Evolutionary conservation across 2,797 vertebrate species (phyloP).

Genomic region (Rhabdophis nuchalis): DNA sequence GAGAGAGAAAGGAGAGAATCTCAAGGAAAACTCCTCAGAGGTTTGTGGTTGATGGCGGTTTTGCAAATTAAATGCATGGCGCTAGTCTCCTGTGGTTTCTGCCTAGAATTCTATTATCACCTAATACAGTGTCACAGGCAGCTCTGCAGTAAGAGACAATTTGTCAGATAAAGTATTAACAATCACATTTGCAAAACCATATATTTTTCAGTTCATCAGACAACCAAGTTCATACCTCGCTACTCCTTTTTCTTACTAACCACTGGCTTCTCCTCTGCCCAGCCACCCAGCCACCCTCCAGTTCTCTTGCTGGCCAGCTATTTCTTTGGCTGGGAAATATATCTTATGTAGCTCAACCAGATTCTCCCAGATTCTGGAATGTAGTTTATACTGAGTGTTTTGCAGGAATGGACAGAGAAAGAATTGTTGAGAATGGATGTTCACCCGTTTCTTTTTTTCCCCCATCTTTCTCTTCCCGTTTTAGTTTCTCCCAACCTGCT

Average conservation of each 20-base stretch:
- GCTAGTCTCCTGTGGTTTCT: constrained; percentile 49
- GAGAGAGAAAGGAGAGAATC: constrained; percentile 23
- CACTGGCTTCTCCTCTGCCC: background rate
- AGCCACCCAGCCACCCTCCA: no score
- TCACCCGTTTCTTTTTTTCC: constrained; percentile 30
- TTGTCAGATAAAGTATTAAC: constrained; percentile 59
- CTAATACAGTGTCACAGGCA: constrained; percentile 48
- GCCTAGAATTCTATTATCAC: constrained; percentile 56
- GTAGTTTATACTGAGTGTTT: constrained; percentile 52
- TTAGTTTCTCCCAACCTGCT: constrained; percentile 12
- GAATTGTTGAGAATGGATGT: constrained; percentile 40
- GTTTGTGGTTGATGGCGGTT: constrained; percentile 32
- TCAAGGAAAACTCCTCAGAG: constrained; percentile 42
- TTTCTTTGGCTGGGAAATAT: constrained; percentile 3
- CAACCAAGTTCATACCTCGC: constrained; percentile 41
- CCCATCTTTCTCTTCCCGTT: constrained; percentile 2
- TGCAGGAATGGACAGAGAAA: background rate
- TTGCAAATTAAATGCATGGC: constrained; percentile 55
- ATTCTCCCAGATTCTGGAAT: background rate
- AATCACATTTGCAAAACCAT: constrained; percentile 46
- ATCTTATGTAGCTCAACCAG: background rate
- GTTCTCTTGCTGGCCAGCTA: fast-evolving
- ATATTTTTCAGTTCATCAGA: constrained; percentile 44
- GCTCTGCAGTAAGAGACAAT: constrained; percentile 50
- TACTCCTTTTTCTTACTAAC: constrained; percentile 24